Evolutionary conservation across 2,797 vertebrate genomes (phyloP).

Genomic region (Sciurus vulgaris): DNA sequence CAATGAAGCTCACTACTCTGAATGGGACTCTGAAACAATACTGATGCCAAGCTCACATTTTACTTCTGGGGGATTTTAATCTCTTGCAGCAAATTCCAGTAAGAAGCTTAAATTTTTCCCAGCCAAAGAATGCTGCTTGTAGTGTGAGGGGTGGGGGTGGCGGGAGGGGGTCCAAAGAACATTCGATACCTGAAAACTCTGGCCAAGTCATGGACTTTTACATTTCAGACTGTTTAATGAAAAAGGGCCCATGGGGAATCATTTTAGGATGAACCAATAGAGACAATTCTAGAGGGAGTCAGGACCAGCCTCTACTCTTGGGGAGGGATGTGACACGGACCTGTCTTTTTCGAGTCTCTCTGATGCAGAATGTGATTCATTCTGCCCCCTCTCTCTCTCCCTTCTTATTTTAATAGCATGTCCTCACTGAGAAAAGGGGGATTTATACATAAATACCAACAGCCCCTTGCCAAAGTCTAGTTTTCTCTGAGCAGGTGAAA

Average conservation of each 20-base stretch:
- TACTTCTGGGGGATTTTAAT: conserved; percentile 70
- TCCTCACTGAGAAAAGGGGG: neutral
- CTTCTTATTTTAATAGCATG: neutral
- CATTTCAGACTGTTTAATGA: neutral
- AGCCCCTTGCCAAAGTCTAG: neutral
- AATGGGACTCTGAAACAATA: conserved; percentile 47
- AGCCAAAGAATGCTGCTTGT: conserved; percentile 8
- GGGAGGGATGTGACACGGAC: fast-evolving
- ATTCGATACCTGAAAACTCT: neutral
- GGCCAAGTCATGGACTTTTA: neutral
- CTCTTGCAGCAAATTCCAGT: conserved; percentile 68
- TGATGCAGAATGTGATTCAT: neutral
- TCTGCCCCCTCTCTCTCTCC: neutral
- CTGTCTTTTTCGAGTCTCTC: neutral
- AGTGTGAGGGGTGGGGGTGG: no score
- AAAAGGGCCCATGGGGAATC: neutral
- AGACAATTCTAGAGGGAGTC: neutral
- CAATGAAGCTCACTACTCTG: neutral
- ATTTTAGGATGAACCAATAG: neutral
- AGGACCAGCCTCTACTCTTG: neutral
- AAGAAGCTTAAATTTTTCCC: conserved; percentile 75
- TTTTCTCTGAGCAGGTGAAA: conserved; percentile 1
- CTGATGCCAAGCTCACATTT: conserved; percentile 63
- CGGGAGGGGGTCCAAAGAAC: no score
- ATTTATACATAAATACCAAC: neutral